Evolutionary conservation across 2,888 invertebrate genomes (phyloP), one percentile per base, ranked within the genome.

Genomic region (Exephanes ischioxanthus): DNA sequence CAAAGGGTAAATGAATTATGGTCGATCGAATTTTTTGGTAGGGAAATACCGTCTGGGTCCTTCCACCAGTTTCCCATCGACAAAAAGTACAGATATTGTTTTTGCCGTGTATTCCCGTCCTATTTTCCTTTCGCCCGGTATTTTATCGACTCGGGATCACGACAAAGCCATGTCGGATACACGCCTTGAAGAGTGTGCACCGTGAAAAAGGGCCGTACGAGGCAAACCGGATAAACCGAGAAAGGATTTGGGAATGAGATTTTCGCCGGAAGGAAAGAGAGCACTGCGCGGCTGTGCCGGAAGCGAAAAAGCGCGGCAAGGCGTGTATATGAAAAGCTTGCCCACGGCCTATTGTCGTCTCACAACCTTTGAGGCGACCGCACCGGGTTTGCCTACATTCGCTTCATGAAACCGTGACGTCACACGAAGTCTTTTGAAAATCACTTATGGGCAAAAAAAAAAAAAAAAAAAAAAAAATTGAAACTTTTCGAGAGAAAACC

Each of bases 221-320:
- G 45, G 66, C 61, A 55, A 48, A 41, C 16, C 71, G 67, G 66
- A 71, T 66, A 68, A 61, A 14, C 16, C 58, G 68, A 66, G 55
- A 48, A 71, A 45, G 72, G 63, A 71, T 66, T 53, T 45, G 75
- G 70, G 70, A 80, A 84, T 84, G 80, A 84, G 71, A 84, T 84
- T 84, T 83, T 33, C 19, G 11, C 63, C 71, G 76, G 70, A 75
- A 80, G 84, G 33, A 84, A 75, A 78, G 58, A 83, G 58, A 63
- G 67, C 83, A 16, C 30, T 67, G 67, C 66, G 70, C 66, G 70
- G 48, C 19, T n/a, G 19, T 48, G 58, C 3, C 41, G 83, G 73
- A 75, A 79, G 58, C 79, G 68, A 68, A 80, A 75, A 66, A 58
- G 22, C 58, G 63, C 48, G 66, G 66, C 30, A 58, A 51, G 53